phyloP scores from a whole-genome alignment of 1,140 invertebrate genomes.

The Tetragonula clypearis region DNA sequence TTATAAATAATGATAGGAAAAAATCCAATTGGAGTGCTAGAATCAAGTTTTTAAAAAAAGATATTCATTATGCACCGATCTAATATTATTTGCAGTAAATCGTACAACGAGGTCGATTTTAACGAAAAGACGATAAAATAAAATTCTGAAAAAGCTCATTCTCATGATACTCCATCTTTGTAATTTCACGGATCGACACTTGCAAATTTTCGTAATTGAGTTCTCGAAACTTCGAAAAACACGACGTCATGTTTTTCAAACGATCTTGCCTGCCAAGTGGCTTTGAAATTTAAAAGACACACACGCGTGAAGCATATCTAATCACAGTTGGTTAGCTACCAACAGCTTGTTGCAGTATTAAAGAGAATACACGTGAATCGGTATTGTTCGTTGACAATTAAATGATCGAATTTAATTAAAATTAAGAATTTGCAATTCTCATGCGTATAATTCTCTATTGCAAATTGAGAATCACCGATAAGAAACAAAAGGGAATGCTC shows the following conservation, averaged over 20 bases:
- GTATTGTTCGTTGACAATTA: no score
- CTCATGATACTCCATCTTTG: neutral
- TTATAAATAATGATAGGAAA: no score
- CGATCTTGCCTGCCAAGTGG: neutral
- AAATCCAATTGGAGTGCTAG: no score
- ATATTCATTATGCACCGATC: no score
- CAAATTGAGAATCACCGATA: neutral
- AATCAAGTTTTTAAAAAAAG: no score
- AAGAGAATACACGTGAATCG: neutral
- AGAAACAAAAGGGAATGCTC: neutral
- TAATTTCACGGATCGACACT: neutral
- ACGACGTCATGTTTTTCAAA: constrained; percentile 19
- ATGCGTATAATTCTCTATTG: neutral
- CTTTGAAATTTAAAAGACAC: constrained; percentile 3
- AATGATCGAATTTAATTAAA: no score
- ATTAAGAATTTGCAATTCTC: neutral
- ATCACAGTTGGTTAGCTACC: neutral
- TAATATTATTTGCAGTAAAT: neutral
- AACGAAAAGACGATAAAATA: neutral
- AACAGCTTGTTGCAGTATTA: neutral
- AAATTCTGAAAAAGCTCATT: neutral
- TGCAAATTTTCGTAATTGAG: neutral
- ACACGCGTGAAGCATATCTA: constrained; percentile 4
- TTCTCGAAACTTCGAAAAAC: neutral
- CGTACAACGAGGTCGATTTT: neutral